Evolutionary conservation across 2,888 invertebrate genomes (phyloP), one percentile per base, ranked within the genome.

Genomic region (Petrolisthes manimaculis): DNA sequence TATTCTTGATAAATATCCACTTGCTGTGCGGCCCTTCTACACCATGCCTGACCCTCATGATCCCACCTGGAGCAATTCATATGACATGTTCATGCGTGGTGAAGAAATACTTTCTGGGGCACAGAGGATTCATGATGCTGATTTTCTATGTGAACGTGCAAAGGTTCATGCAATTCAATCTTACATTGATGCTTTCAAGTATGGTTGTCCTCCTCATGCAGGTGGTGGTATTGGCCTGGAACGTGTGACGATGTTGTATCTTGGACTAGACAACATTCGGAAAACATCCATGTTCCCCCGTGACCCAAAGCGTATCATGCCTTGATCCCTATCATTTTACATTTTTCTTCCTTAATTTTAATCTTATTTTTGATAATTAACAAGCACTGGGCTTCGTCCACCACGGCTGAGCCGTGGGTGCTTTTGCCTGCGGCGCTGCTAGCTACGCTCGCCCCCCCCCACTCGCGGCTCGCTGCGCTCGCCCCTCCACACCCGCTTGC

Each of bases 61-160:
- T 94, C 94, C 95, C 21, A 96, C 96, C 95, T 95, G 95, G 91
- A 99, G 99, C 0, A 99, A 99, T 93, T 99, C 99, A 0, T 99
- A 99, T 93, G 99, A 99, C 93, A 99, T 99, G 97, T 99, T 99
- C 93, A 99, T 99, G 99, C 95, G 99, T 86, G 99, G 99, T 0
- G 99, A 99, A 93, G 99, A 99, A 93, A 99, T 99, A 75, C 93
- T 99, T 91, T 99, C 99, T 89, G 99, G 99, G 0, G 99, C 99
- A 61, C 99, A 99, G 94, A 95, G 99, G 93, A 97, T 99, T 92
- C 99, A 99, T 93, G 99, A 99, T 93, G 96, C 99, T 0, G 96
- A 97, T 83, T 95, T 96, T 92, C 94, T 99, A 88, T 96, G 95
- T 0, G 96, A 98, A 94, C 94, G 99, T 74, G 99, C 99, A 0